Base-by-base conservation (phyloP, 2,888 invertebrate species). In the Abrostola triplasia region DNA sequence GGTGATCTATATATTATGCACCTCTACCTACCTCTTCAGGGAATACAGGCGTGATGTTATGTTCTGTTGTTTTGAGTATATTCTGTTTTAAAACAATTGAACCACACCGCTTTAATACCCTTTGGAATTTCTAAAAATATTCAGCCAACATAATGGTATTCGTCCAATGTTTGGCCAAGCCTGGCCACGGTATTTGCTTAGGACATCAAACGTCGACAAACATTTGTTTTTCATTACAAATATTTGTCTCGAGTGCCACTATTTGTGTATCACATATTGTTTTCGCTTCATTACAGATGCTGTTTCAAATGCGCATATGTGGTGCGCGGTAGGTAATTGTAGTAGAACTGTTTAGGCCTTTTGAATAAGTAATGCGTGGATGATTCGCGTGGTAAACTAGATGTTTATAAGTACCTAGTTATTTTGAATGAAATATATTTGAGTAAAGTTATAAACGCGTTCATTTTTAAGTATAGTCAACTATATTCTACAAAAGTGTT, bases 191-290 rank as follows among this genome's bases (percentile, higher is more conserved):
- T 79, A 66, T 76, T 81, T 81, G 64, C 70, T 74, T 71, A 84
- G 81, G 75, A 79, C 80, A 81, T 83, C 80, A 83, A 86, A 82
- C 77, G 75, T 54, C 47, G 50, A 41, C 77, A 83, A 82, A 82
- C 76, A 77, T 83, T 84, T 82, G 82, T 76, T 77, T 83, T 83
- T 74, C 72, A 82, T 81, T 74, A 64, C 81, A 81, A 82, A 81
- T 84, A 80, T 85, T 85, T 84, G 81, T 73, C 59, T 73, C 56
- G 49, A 77, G 70, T 74, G 73, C 56, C 74, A 73, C 73, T 76
- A 73, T 80, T 82, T 76, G 70, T 66, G 64, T 72, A 71, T 64
- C 56, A 57, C 51, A 80, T 84, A 83, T 83, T 81, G 73, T 81
- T 79, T 83, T 77, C 72, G 62, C 54, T 37, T 80, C 73, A 78